These are phyloP conservation scores for Castor canadensis DNA, from an alignment of 2,113 vertebrate species.

Conservation along the genomic window DNA sequence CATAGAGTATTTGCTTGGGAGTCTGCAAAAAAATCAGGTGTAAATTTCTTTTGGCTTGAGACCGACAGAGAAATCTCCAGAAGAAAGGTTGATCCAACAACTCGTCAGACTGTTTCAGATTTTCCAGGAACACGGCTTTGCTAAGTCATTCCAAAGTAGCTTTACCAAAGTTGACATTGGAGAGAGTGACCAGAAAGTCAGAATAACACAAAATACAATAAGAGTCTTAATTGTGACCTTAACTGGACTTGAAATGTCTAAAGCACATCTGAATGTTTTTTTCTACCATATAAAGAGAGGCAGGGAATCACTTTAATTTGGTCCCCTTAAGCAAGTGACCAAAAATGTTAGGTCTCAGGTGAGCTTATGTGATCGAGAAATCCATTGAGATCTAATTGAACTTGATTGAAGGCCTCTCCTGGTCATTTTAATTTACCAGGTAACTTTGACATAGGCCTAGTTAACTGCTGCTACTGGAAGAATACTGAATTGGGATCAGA, in stretches of 20 bases:
- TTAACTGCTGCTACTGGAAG: not conserved
- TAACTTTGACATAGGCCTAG: not conserved
- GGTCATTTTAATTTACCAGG: not conserved
- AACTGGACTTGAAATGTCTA: not conserved
- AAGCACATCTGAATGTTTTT: not conserved
- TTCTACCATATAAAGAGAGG: not conserved
- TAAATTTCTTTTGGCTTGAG: constrained; percentile 69
- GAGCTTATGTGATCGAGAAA: not conserved
- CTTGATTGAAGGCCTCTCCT: not conserved
- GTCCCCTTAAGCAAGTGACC: not conserved
- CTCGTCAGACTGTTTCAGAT: constrained; percentile 65
- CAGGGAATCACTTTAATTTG: not conserved
- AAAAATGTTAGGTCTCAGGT: not conserved
- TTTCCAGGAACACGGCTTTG: constrained; percentile 73
- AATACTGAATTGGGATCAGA: not conserved
- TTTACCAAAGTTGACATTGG: constrained; percentile 71
- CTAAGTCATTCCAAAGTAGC: constrained; percentile 75
- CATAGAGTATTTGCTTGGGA: constrained; percentile 31
- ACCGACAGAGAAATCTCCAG: constrained; percentile 55
- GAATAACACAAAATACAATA: constrained; percentile 63
- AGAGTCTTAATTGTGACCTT: constrained; percentile 50
- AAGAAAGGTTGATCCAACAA: constrained; percentile 57
- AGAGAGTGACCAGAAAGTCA: constrained; percentile 62
- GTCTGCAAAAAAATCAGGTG: constrained; percentile 62
- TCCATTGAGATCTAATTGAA: not conserved